These are phyloP conservation scores for Nemurella pictetii DNA, from an alignment of 2,888 invertebrate species.

Conservation along the genomic window DNA sequence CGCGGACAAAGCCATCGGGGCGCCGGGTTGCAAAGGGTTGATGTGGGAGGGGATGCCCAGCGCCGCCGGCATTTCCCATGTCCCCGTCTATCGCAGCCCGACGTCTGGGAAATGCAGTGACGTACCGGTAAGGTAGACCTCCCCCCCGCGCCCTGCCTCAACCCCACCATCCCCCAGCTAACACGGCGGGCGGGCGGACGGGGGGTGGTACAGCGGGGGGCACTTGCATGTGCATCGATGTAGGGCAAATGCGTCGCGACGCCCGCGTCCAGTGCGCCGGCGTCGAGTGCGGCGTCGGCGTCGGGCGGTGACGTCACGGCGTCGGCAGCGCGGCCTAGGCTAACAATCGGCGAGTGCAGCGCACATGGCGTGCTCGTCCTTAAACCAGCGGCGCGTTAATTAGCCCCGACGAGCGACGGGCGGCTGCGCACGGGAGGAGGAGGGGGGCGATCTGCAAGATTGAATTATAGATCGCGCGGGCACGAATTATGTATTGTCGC, in stretches of 20 bases:
- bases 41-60: no score
- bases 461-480: neutral
- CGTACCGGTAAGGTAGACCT: neutral
- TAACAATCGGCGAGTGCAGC: neutral
- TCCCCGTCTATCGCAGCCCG: neutral
- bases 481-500: no score
- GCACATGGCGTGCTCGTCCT: neutral
- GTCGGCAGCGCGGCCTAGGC: neutral
- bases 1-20: no score
- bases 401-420: neutral
- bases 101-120: neutral
- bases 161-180: no score
- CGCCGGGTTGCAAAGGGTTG: no score
- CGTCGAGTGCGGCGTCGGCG: neutral
- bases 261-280: neutral
- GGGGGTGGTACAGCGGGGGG: neutral
- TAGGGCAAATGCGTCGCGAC: slow-evolving; percentile 7
- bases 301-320: neutral
- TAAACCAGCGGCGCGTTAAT: neutral
- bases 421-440: neutral
- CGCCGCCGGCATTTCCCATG: neutral
- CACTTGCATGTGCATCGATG: slow-evolving; percentile 6
- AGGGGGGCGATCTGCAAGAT: neutral
- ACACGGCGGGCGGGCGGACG: neutral
- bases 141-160: neutral